phyloP scores from a whole-genome alignment of 1,140 invertebrate genomes.

The Drosophila hydei region DNA sequence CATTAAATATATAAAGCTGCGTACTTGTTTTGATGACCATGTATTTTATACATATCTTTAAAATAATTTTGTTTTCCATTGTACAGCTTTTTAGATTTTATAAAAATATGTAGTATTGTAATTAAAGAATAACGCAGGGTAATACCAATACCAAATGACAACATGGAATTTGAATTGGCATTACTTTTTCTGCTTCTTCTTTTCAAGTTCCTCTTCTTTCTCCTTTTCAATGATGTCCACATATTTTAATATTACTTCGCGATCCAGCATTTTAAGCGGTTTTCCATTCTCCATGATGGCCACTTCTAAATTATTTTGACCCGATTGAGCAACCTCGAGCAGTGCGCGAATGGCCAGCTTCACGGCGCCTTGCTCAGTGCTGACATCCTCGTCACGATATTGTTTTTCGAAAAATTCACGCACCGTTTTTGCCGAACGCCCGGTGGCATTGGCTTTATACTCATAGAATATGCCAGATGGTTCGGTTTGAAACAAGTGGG shows the following conservation, averaged over 20 bases:
- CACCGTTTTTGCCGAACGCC: constrained; percentile 98
- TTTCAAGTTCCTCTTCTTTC: constrained; percentile 98
- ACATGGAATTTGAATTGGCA: constrained; percentile 4
- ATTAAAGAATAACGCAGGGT: background rate
- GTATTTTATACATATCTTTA: constrained; percentile 71
- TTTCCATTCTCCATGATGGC: constrained; percentile 95
- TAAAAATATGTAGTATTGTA: constrained; percentile 41
- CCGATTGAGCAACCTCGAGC: constrained; percentile 98
- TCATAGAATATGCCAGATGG: constrained; percentile 99
- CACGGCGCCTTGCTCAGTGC: constrained; percentile 94
- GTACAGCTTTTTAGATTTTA: constrained; percentile 49
- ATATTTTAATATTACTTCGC: constrained; percentile 95
- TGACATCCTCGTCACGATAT: constrained; percentile 94
- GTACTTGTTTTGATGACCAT: constrained; percentile 36
- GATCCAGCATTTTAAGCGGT: constrained; percentile 95
- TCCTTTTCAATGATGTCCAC: constrained; percentile 98
- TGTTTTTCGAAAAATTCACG: constrained; percentile 99
- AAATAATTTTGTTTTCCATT: constrained; percentile 24
- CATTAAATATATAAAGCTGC: constrained; percentile 2
- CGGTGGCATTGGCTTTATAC: constrained; percentile 99
- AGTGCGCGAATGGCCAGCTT: constrained; percentile 98
- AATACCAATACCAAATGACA: background rate
- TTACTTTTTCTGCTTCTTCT: constrained; percentile 97
- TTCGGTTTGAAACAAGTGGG: constrained; percentile 99
- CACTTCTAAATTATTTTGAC: constrained; percentile 99